A percentile compares a stretch with the other conserved stretches of the same genome.
Evolutionary conservation across 2,797 vertebrate species (phyloP).

Genomic region (Antrozous pallidus): DNA sequence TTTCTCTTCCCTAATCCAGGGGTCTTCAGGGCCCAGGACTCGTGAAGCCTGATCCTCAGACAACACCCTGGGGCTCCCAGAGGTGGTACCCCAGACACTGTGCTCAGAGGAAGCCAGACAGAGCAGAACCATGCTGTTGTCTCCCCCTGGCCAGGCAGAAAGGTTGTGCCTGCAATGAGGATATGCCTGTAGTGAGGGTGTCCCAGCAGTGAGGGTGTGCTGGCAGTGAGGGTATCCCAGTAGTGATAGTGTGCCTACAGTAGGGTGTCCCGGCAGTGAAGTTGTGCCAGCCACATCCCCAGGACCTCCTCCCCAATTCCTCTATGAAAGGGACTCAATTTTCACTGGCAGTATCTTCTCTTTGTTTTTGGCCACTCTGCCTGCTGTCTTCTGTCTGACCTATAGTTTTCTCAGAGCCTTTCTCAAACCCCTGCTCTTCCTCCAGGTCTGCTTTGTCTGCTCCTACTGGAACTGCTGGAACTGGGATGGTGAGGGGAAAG

Average conservation of each 20-base stretch:
- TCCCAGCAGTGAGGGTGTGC: fast-evolving
- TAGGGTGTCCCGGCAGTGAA: too few relatives aligned
- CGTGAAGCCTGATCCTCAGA: not conserved
- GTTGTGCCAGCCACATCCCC: too few relatives aligned
- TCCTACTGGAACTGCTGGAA: too few relatives aligned
- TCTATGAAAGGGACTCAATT: not conserved
- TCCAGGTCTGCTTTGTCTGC: too few relatives aligned
- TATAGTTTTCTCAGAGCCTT: not conserved
- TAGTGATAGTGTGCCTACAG: not conserved
- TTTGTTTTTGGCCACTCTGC: fast-evolving
- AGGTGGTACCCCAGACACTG: not conserved
- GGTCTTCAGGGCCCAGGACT: not conserved
- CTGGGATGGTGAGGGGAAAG: too few relatives aligned
- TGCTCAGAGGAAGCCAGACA: not conserved
- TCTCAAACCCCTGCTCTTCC: not conserved
- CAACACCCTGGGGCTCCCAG: not conserved
- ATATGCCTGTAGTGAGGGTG: not conserved
- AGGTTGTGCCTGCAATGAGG: not conserved
- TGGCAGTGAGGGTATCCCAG: fast-evolving
- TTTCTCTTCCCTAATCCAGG: not conserved
- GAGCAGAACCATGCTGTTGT: not conserved
- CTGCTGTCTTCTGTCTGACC: not conserved
- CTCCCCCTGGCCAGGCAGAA: not conserved
- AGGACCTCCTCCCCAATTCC: not conserved
- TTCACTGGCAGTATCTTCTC: not conserved